Base-by-base conservation (phyloP, 2,797 vertebrate species). In the Botia kubotai region DNA sequence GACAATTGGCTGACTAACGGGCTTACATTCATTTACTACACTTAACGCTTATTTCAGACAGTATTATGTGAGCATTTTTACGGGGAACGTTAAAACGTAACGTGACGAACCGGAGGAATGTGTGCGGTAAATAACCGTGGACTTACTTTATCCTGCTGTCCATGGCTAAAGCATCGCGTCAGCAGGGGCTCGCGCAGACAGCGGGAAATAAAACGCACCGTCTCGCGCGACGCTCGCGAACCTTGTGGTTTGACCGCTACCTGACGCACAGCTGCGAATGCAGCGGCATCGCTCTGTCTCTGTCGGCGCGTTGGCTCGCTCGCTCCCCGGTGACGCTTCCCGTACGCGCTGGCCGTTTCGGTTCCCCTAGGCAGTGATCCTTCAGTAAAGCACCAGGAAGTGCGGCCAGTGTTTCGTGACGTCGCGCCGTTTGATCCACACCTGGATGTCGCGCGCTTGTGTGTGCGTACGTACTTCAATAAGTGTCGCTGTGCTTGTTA, bases 81-180 rank as follows among this genome's bases (percentile, higher is more conserved):
- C 5, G 0, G 26, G 17, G 13, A 29, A 16, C 10, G 48, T 13
- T 53, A 17, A 6, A 26, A 66, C 13, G 21, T 14, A 50, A 23
- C 14, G 21, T 1, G 16, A 39, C 46, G 52, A 39, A 7, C 17
- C n/a, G 11, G 10, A 26, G 3, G 3, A 55, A 66, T n/a, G 50
- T 43, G 52, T 29, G 36, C 58, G n/a, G 73, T 14, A 67, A 86
- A 81, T 83, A 80, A 89, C 52, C 81, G 77, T 80, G 12, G 75
- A 87, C 95, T 96, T 95, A 97, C 96, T 95, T 96, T 92, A 95
- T 93, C 92, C 97, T 95, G 95, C 95, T 92, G 93, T 97, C 96
- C 96, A 98, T 98, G 94, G 89, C 93, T 91, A 95, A 91, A 91
- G 89, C 97, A 97, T 97, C 93, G 93, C 95, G 93, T 90, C 93